phyloP scores from a whole-genome alignment of 2,888 invertebrate genomes.

The Acrobeloides nanus region DNA sequence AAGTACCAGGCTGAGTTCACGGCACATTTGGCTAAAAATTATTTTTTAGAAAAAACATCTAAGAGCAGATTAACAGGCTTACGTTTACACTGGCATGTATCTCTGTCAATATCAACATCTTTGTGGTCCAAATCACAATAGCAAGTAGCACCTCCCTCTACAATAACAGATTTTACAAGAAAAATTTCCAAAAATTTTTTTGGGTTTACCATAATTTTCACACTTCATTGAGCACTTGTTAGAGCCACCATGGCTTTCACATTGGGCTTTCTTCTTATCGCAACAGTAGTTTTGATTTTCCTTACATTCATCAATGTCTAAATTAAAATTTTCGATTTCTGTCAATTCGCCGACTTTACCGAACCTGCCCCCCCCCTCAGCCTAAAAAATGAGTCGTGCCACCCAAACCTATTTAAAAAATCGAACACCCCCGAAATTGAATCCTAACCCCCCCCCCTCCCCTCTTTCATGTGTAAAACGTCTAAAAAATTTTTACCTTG shows the following conservation, averaged over 20 bases:
- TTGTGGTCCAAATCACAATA: conserved; percentile 10
- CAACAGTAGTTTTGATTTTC: conserved; percentile 18
- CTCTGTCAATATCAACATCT: conserved; percentile 13
- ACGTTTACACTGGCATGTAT: conserved; percentile 16
- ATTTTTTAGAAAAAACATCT: not conserved
- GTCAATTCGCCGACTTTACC: too few species aligned
- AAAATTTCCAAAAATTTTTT: too few species aligned
- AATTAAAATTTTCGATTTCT: too few species aligned
- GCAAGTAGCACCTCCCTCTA: conserved; percentile 13
- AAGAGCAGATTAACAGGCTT: not conserved
- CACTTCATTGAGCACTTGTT: conserved; percentile 13
- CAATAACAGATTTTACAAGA: too few species aligned
- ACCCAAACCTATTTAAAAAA: too few species aligned
- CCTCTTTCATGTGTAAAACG: too few species aligned
- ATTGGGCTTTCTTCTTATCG: conserved; percentile 14
- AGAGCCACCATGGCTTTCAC: conserved; percentile 12
- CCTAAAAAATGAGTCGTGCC: too few species aligned
- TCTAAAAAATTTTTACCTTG: too few species aligned
- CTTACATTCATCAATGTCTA: conserved; percentile 11
- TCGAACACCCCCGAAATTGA: too few species aligned
- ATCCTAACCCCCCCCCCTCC: too few species aligned
- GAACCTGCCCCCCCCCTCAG: too few species aligned
- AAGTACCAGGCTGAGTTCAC: conserved; percentile 13
- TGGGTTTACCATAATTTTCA: conserved; percentile 5
- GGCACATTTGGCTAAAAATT: conserved; percentile 13